phyloP scores from a whole-genome alignment of 2,888 invertebrate species.

The Cerceris ruficornis region DNA sequence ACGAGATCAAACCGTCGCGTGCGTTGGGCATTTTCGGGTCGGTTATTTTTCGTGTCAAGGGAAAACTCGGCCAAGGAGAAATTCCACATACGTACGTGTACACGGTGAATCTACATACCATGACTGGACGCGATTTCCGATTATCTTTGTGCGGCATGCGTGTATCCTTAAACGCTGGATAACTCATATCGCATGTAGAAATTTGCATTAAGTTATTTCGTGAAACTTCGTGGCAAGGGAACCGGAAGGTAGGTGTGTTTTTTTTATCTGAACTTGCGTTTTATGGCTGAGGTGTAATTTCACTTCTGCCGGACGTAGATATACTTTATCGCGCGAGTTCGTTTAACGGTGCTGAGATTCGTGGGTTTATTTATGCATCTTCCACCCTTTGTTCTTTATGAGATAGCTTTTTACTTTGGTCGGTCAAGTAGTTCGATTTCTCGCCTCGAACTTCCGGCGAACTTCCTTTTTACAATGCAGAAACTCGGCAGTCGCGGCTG shows the following conservation, averaged over 20 bases:
- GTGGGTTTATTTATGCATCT: conserved; percentile 7
- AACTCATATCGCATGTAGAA: too few relatives aligned
- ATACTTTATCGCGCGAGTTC: conserved; percentile 18
- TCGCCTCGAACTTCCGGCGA: background rate
- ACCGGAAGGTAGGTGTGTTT: background rate
- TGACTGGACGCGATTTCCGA: background rate
- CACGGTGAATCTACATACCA: background rate
- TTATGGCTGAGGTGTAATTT: conserved; percentile 1
- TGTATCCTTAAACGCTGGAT: too few relatives aligned
- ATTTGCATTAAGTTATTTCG: background rate
- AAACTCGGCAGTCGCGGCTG: background rate
- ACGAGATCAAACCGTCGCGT: conserved; percentile 36
- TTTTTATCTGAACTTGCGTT: conserved; percentile 16
- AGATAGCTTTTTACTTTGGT: background rate
- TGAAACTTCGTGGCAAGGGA: background rate
- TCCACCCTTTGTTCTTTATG: background rate
- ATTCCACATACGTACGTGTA: conserved; percentile 11
- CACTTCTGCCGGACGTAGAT: conserved; percentile 6
- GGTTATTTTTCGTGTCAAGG: conserved; percentile 35
- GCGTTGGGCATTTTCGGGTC: conserved; percentile 26
- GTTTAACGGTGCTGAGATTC: conserved; percentile 1
- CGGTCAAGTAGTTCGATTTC: background rate
- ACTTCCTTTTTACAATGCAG: background rate
- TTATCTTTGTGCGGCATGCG: conserved; percentile 5
- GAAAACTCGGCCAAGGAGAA: conserved; percentile 32